Evolutionary conservation across 2,797 vertebrate genomes (phyloP).

Genomic region (Protosalanx chinensis): DNA sequence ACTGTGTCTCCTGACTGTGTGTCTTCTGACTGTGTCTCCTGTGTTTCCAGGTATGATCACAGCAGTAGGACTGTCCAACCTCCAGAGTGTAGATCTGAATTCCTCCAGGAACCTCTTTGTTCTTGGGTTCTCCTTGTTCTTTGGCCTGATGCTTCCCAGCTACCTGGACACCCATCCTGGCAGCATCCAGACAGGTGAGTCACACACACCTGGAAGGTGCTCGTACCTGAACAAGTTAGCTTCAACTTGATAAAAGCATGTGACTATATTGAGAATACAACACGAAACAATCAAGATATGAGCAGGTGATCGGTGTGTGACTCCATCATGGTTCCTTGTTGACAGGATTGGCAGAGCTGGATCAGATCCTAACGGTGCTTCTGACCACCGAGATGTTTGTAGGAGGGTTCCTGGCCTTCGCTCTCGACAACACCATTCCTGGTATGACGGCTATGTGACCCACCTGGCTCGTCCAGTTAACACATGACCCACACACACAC

Average conservation of each 20-base stretch:
- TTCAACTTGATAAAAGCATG: background rate
- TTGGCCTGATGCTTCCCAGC: constrained; percentile 86
- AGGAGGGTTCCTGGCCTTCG: constrained; percentile 88
- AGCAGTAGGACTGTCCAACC: constrained; percentile 92
- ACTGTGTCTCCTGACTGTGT: background rate
- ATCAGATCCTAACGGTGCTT: constrained; percentile 93
- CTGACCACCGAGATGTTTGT: constrained; percentile 98
- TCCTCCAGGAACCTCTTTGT: constrained; percentile 96
- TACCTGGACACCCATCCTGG: constrained; percentile 84
- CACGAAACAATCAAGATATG: background rate
- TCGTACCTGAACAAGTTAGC: background rate
- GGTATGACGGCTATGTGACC: constrained; percentile 66
- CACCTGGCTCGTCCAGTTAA: background rate
- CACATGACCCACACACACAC: background rate
- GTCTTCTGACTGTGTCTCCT: constrained; percentile 5
- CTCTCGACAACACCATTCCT: constrained; percentile 93
- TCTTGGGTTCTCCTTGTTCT: constrained; percentile 94
- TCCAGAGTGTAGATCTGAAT: constrained; percentile 94
- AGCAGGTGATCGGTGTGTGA: too few relatives aligned
- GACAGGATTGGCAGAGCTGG: constrained; percentile 83
- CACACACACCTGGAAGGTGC: constrained; percentile 79
- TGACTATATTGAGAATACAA: background rate
- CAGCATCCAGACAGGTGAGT: constrained; percentile 83
- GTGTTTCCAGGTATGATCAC: constrained; percentile 89
- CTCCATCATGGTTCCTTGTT: background rate